A percentile compares a stretch with the other conserved stretches of the same genome.
phyloP scores from a whole-genome alignment of 2,113 vertebrate species.

The Cryptotis parvus region DNA sequence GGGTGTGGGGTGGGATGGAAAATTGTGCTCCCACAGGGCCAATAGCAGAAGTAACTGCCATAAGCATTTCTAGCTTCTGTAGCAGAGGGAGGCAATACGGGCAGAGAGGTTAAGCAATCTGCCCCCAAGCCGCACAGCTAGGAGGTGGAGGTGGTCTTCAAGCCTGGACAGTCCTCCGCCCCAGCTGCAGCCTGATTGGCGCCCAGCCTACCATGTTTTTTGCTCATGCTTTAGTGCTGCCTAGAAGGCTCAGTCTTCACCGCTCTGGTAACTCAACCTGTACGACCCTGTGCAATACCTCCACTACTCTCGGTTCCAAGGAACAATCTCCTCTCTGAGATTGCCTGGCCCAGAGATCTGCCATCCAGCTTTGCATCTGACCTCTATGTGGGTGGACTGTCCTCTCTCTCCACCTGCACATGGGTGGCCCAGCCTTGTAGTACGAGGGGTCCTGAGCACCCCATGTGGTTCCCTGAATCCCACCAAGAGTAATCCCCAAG shows the following conservation, averaged over 20 bases:
- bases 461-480: too few species aligned
- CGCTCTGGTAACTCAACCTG: not conserved
- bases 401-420: too few species aligned
- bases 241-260: not conserved
- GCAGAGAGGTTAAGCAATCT: conserved; percentile 16
- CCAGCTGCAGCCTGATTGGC: not conserved
- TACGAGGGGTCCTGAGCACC: too few species aligned
- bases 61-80: not conserved
- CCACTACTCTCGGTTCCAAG: not conserved
- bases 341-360: not conserved
- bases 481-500: too few species aligned
- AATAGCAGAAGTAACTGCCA: not conserved
- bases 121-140: not conserved
- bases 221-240: not conserved
- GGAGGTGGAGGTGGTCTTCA: not conserved
- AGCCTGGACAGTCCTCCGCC: not conserved
- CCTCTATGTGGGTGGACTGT: not conserved
- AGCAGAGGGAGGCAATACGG: not conserved
- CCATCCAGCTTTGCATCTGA: not conserved
- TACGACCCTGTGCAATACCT: not conserved
- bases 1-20: not conserved
- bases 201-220: not conserved
- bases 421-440: too few species aligned
- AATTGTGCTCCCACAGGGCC: not conserved
- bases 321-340: not conserved